Conservation (phyloP, 2,888 invertebrate genomes). For the Trilocha varians region DNA sequence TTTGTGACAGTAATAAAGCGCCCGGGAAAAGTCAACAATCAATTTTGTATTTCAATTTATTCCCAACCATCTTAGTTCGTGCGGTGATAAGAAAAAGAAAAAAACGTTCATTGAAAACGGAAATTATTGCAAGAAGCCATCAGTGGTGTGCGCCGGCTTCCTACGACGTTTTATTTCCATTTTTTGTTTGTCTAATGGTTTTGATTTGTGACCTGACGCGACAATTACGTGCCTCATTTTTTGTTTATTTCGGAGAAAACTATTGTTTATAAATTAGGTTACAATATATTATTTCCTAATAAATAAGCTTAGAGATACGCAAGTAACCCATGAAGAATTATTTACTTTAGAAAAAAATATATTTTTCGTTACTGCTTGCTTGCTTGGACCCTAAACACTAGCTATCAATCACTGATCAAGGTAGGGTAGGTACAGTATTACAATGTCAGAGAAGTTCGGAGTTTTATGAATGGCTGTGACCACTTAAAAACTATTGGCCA, state of each 20-base stretch:
- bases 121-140: conserved; percentile 74
- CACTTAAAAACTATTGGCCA: no score
- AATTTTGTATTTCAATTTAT: conserved; percentile 75
- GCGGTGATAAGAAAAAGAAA: conserved; percentile 72
- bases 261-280: conserved; percentile 1
- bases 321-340: no score
- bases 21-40: conserved; percentile 72
- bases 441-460: no score
- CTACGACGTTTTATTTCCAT: conserved; percentile 34
- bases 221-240: conserved; percentile 61
- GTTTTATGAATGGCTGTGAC: no score
- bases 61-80: conserved; percentile 71
- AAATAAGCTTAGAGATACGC: no score
- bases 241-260: conserved; percentile 38
- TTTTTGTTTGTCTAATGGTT: conserved; percentile 38
- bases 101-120: conserved; percentile 70
- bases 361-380: no score
- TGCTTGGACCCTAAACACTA: no score
- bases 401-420: no score
- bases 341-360: no score
- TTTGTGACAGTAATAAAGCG: conserved; percentile 73
- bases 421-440: no score
- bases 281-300: no score
- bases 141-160: conserved; percentile 61
- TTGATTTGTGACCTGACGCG: conserved; percentile 54